These are phyloP conservation scores for Brachionichthys hirsutus DNA, from an alignment of 2,113 vertebrate species.

Conservation along the genomic window DNA sequence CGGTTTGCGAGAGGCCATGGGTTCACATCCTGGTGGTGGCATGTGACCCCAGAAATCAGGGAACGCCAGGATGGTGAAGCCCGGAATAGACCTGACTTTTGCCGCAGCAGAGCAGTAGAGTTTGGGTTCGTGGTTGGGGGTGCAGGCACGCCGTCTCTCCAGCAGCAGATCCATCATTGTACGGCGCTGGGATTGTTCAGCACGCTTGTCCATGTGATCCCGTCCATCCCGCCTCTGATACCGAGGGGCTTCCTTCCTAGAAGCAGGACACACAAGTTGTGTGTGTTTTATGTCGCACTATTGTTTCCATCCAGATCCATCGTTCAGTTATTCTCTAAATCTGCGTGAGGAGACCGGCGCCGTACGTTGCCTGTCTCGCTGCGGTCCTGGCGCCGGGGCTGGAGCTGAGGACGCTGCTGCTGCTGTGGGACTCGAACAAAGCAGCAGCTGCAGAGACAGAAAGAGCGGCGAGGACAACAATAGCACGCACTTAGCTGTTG, in stretches of 20 bases:
- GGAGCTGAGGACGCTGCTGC: slow-evolving; percentile 37
- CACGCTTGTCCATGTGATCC: slow-evolving; percentile 21
- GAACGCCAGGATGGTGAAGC: slow-evolving; percentile 83
- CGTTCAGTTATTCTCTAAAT: no score
- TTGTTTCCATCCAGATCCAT: no score
- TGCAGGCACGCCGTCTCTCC: slow-evolving; percentile 62
- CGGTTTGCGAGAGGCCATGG: slow-evolving; percentile 76
- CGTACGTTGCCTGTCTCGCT: slow-evolving; percentile 38
- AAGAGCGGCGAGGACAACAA: background rate
- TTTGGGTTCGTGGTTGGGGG: slow-evolving; percentile 80
- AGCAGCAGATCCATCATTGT: slow-evolving; percentile 72
- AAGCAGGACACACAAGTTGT: background rate
- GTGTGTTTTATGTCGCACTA: no score
- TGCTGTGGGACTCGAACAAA: slow-evolving; percentile 46
- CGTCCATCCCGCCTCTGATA: slow-evolving; percentile 7
- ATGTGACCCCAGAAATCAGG: slow-evolving; percentile 92
- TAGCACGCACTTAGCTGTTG: no score
- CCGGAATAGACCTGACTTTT: slow-evolving; percentile 79
- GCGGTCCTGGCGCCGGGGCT: slow-evolving; percentile 16
- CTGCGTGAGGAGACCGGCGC: background rate
- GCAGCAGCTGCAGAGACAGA: slow-evolving; percentile 7
- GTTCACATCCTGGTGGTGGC: slow-evolving; percentile 69
- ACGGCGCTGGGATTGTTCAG: slow-evolving; percentile 19
- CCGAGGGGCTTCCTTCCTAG: slow-evolving; percentile 12
- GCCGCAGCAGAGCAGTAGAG: slow-evolving; percentile 75